Evolutionary conservation across 2,888 invertebrate genomes (phyloP), one percentile per base, ranked within the genome.

Genomic region (Protophormia terraenovae): DNA sequence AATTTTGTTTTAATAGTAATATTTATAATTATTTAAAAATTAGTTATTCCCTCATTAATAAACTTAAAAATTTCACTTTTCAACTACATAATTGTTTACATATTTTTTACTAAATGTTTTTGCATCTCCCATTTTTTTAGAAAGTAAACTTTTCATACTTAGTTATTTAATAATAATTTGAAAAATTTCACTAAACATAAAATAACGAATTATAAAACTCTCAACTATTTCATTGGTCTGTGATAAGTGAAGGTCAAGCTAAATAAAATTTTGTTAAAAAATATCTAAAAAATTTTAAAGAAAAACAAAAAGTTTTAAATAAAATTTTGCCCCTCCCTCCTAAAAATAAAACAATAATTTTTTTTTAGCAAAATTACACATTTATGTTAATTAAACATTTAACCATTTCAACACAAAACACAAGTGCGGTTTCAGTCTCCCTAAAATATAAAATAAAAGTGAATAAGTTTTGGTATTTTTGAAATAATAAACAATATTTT

Each of bases 171-270:
- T 29, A n/a, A 24, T 16, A 32, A 24, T 29, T 72, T 55, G 7
- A 75, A 79, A 24, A 69, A 78, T 27, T 66, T 79, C 35, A 38
- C 38, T 72, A 69, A 62, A 58, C 2, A 8, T 22, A 14, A 41
- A 69, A 60, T 27, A 76, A 87, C 84, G 83, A 87, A 76, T 62
- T 62, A 87, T 24, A n/a, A n/a, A 76, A 80, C 67, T 73, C 29
- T 78, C 22, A 78, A 82, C 85, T 78, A 85, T 82, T 80, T 72
- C 72, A 83, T 86, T 90, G 89, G 91, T 90, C 92, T 92, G 92
- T 92, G 92, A 92, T 92, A 92, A 90, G 89, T 90, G 91, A 90
- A 90, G 89, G 90, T 90, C 89, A 89, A 89, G 88, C 87, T 82
- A 78, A 81, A 73, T 41, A 81, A 80, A 38, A 38, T 50, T 50